These are phyloP conservation scores for Aplodontia rufa DNA, from an alignment of 2,113 vertebrate genomes.

Conservation along the genomic window DNA sequence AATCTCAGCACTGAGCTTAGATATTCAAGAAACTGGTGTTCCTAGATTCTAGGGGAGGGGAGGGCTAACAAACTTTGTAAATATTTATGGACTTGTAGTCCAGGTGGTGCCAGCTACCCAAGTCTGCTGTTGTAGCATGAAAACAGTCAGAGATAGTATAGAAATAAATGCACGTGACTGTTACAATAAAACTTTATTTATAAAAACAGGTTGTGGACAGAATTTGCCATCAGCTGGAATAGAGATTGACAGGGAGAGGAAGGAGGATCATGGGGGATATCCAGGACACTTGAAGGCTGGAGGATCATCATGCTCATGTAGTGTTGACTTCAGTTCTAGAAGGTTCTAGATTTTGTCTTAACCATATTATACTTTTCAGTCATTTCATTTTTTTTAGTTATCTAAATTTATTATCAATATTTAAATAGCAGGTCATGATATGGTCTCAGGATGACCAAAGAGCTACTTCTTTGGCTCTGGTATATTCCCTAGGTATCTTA, in stretches of 20 bases:
- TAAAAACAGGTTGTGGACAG: background rate
- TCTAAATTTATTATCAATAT: background rate
- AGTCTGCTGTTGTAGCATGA: background rate
- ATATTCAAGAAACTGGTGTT: background rate
- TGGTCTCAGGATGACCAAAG: background rate
- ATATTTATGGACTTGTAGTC: background rate
- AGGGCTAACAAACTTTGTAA: background rate
- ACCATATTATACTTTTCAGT: background rate
- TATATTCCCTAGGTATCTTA: accelerated
- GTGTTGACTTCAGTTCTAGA: background rate
- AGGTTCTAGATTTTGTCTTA: background rate
- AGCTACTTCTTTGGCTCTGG: accelerated
- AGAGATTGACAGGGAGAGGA: background rate
- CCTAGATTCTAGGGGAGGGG: background rate
- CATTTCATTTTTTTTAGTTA: background rate
- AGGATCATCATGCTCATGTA: too few relatives aligned
- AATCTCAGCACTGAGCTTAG: background rate
- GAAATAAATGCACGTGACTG: background rate
- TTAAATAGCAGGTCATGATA: background rate
- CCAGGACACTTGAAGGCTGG: background rate
- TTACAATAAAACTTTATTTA: background rate
- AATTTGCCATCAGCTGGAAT: background rate
- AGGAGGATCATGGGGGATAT: background rate
- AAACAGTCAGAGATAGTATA: background rate
- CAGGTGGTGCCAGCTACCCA: background rate